phyloP scores from a whole-genome alignment of 2,113 vertebrate species.

The Lamprotornis superbus region DNA sequence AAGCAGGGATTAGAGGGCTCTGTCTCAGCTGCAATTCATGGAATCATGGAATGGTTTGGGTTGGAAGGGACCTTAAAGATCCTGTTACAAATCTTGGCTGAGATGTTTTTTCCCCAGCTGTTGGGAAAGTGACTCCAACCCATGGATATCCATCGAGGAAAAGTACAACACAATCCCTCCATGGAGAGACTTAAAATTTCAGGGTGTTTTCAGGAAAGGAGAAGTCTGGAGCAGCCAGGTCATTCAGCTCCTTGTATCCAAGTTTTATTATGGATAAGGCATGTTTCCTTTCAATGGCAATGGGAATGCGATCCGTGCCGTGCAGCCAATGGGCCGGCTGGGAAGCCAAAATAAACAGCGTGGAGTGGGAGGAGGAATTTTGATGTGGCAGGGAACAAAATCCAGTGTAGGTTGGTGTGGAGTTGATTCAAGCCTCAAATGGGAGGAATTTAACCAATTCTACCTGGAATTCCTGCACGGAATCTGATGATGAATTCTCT shows the following conservation, averaged over 20 bases:
- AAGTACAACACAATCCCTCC: rapidly evolving
- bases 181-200: neutral
- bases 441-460: neutral
- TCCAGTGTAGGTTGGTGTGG: neutral
- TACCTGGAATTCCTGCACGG: neutral
- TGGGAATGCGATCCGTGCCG: rapidly evolving
- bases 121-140: neutral
- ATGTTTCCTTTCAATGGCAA: rapidly evolving
- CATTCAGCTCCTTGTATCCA: neutral
- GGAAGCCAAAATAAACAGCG: neutral
- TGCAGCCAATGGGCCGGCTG: neutral
- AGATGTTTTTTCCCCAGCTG: neutral
- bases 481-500: neutral
- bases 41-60: neutral
- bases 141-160: neutral
- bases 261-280: neutral
- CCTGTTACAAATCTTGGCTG: neutral
- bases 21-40: neutral
- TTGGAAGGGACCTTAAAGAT: neutral
- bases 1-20: neutral
- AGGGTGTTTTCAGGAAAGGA: neutral
- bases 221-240: neutral
- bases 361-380: neutral
- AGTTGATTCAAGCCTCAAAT: neutral
- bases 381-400: neutral